Conservation (phyloP, 2,797 vertebrate genomes). For the Emydoidea blandingii region DNA sequence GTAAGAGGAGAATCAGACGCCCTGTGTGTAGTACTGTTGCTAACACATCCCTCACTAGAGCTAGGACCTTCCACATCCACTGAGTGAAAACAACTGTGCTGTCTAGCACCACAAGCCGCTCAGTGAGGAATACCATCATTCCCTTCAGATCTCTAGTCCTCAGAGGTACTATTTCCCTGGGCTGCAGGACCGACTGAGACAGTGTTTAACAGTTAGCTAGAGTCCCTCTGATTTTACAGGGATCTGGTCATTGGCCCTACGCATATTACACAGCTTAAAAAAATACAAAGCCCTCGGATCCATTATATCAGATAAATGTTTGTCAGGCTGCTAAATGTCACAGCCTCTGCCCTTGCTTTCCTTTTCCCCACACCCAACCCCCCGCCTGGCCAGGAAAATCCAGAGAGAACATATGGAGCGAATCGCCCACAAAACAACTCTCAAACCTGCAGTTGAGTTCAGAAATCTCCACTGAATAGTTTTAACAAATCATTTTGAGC, state of each 20-base stretch:
- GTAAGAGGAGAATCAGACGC: neutral
- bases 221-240: neutral
- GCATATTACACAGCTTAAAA: neutral
- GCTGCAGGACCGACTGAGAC: neutral
- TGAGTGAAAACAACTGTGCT: neutral
- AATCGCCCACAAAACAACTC: neutral
- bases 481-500: neutral
- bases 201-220: neutral
- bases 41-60: rapidly evolving
- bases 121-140: rapidly evolving
- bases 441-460: neutral
- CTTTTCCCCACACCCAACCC: neutral
- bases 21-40: neutral
- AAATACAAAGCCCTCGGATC: neutral
- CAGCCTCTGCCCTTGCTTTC: neutral
- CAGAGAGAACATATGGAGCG: neutral
- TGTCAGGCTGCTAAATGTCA: neutral
- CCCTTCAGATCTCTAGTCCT: neutral
- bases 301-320: neutral
- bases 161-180: neutral
- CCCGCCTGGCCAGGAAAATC: neutral
- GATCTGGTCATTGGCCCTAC: rapidly evolving
- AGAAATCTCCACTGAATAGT: rapidly evolving
- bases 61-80: neutral
- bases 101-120: neutral